Evolutionary conservation across 2,888 invertebrate genomes (phyloP), one percentile per base, ranked within the genome.

Genomic region (Tortrix viridana): DNA sequence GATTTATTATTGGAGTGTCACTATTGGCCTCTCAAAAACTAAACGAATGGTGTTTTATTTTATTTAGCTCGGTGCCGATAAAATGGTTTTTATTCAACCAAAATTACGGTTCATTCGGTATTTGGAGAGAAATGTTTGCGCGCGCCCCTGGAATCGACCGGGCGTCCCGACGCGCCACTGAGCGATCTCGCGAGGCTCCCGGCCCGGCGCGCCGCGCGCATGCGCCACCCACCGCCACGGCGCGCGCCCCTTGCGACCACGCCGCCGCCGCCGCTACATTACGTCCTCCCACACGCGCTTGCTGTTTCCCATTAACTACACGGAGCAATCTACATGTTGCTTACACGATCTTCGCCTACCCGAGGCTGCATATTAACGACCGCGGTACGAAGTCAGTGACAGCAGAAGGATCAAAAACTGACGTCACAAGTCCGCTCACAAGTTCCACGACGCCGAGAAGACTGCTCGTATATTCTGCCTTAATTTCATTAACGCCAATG

Each of bases 151-250:
- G 86, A 86, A 89, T 89, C 91, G 91, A 90, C 89, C 91, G 83
- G 84, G 87, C 86, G 81, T 85, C 84, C 85, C 87, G 87, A 83
- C 88, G 89, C 88, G 85, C 85, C 89, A 92, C 91, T 92, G 89
- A 90, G 83, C 83, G 83, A 72, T 80, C 80, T 79, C 69, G 76
- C 77, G 74, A 79, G 81, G 83, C 81, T 84, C 84, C 82, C 78
- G 82, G 84, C 79, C 75, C 77, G 75, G 75, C 73, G 72, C 66
- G 71, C 66, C 68, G 64, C 83, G 86, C 88, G 89, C 89, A 85
- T 86, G 88, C 88, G 88, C 76, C 67, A 58, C 62, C 52, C 46
- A 77, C 75, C 78, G 75, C 77, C 74, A 66, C 73, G 57, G 64
- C 65, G 69, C 67, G 63, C 74, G 71, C 56, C 69, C 48, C 58